phyloP scores from a whole-genome alignment of 2,113 vertebrate genomes.

The Menura novaehollandiae region DNA sequence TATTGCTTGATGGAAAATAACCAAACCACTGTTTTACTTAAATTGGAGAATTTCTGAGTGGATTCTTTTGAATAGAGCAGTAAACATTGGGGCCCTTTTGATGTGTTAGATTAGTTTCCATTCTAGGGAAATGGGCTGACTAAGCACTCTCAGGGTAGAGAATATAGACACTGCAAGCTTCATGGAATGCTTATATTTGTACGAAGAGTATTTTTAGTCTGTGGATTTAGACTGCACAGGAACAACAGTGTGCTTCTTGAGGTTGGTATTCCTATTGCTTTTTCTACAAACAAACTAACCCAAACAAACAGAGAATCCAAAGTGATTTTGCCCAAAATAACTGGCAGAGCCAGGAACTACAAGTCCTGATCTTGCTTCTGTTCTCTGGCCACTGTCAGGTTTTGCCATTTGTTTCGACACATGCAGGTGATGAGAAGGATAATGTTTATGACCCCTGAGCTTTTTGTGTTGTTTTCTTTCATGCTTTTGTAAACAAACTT shows the following conservation, averaged over 20 bases:
- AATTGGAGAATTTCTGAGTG: neutral
- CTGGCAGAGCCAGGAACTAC: neutral
- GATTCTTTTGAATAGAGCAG: neutral
- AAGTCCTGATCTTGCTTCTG: neutral
- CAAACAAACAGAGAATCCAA: neutral
- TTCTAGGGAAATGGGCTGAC: neutral
- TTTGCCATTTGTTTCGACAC: slow-evolving; percentile 21
- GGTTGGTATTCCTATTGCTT: neutral
- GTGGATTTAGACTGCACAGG: neutral
- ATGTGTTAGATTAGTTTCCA: neutral
- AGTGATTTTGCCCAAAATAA: neutral
- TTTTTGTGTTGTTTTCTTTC: neutral
- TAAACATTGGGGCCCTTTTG: neutral
- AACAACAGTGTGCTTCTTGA: neutral
- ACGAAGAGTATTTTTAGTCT: neutral
- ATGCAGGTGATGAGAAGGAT: neutral
- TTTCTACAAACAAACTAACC: neutral
- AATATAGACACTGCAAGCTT: neutral
- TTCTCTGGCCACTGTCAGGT: neutral
- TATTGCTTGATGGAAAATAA: neutral
- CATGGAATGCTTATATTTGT: neutral
- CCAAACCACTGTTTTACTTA: neutral
- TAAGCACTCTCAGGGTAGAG: neutral
- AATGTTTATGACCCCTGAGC: neutral
- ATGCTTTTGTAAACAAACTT: neutral